Base-by-base conservation (phyloP, 1,140 invertebrate genomes). In the Limonius californicus region DNA sequence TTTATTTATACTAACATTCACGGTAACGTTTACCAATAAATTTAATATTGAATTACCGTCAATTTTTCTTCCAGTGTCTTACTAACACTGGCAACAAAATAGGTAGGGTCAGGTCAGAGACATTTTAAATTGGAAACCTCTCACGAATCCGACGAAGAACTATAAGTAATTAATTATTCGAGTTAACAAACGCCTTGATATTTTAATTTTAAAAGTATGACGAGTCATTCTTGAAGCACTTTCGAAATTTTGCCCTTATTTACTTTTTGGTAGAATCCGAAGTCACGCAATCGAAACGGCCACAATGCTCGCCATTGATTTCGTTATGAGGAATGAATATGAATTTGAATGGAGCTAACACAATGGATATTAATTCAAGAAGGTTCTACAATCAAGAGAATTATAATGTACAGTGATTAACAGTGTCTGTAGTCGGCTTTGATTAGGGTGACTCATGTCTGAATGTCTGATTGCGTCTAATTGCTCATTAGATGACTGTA, bases 341-440 rank as follows among this genome's bases (percentile, higher is more conserved):
- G n/a, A 39, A 39, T 39, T 39, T 39, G 35, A 39, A 39, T 39
- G 11, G n/a, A 39, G 3, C 35, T 39, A 39, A 39, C 35, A 39
- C 35, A 39, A 39, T 39, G n/a, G 35, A 39, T 39, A 39, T 39
- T 39, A 39, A 39, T 39, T 39, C 35, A 39, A 39, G 35, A 39
- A 39, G 35, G 35, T 39, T 39, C 35, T 39, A 39, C 35, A 39
- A 39, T 39, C 35, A 39, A 39, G 35, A 39, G 35, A 39, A 39
- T 39, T 39, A 39, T 39, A 11, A 39, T 39, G 35, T 39, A 39
- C 35, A 39, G 35, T 39, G 35, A 39, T 39, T 39, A 39, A 39
- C 35, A 39, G 35, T 39, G 35, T 39, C 35, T 39, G 35, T 12
- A 39, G n/a, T 39, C 35, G 35, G 7, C 35, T 39, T 39, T 39